phyloP scores from a whole-genome alignment of 2,113 vertebrate species.

The Martes martes region DNA sequence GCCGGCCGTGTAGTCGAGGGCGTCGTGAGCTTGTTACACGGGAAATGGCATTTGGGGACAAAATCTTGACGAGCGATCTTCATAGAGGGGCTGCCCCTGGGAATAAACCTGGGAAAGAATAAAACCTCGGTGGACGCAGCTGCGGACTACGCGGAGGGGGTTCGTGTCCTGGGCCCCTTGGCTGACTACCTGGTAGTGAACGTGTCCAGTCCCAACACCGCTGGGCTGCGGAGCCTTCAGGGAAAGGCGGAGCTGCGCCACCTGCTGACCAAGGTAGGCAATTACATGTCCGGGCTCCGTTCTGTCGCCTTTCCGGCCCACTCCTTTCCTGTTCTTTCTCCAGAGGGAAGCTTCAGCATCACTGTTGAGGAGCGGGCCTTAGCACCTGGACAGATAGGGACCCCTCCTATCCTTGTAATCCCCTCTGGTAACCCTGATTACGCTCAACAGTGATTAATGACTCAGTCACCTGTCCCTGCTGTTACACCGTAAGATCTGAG shows the following conservation, averaged over 20 bases:
- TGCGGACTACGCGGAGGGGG: constrained; percentile 90
- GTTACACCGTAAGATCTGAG: not conserved
- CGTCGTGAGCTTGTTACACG: not conserved
- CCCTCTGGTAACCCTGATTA: not conserved
- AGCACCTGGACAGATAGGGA: not conserved
- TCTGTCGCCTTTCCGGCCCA: not conserved
- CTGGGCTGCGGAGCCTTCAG: constrained; percentile 91
- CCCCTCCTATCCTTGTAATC: not conserved
- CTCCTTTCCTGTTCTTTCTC: not conserved
- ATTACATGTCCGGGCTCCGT: not conserved
- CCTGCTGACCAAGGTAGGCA: constrained; percentile 89
- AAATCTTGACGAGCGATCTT: not conserved
- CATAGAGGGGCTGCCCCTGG: constrained; percentile 91
- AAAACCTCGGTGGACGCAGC: constrained; percentile 89
- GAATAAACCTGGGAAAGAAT: constrained; percentile 97
- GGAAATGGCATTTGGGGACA: not conserved
- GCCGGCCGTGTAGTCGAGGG: not conserved
- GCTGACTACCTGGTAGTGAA: constrained; percentile 98
- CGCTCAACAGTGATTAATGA: not conserved
- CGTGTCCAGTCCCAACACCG: constrained; percentile 96
- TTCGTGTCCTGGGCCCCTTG: constrained; percentile 88
- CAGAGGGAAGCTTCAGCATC: fast-evolving
- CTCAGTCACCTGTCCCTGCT: not conserved
- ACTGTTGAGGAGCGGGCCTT: fast-evolving
- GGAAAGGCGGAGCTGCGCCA: constrained; percentile 86